A percentile compares a stretch with the other conserved stretches of the same genome.
Evolutionary conservation across 2,797 vertebrate genomes (phyloP).

Genomic region (Pteropus rufus): DNA sequence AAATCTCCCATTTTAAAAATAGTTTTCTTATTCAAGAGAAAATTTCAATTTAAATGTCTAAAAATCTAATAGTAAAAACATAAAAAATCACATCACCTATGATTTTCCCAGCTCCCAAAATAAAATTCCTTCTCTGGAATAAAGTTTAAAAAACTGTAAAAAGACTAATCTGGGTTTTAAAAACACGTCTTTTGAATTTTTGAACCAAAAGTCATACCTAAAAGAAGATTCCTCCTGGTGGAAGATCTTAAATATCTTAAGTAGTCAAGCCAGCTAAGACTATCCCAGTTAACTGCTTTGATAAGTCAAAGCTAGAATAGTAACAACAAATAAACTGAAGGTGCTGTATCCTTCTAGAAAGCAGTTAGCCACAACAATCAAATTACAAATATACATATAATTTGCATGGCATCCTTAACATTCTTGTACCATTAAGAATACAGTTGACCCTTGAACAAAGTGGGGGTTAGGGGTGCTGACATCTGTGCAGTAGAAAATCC

Average conservation of each 20-base stretch:
- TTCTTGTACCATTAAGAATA: not conserved
- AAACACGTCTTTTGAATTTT: not conserved
- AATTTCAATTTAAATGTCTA: conserved; percentile 17
- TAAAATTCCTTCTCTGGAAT: conserved; percentile 45
- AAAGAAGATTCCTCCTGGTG: not conserved
- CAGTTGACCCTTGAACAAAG: not conserved
- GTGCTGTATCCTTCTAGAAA: not conserved
- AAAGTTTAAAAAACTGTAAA: conserved; percentile 48
- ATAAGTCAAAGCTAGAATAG: not conserved
- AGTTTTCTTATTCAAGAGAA: conserved; percentile 37
- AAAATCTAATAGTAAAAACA: conserved; percentile 32
- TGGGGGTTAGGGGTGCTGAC: not conserved
- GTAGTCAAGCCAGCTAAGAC: not conserved
- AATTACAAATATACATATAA: not conserved
- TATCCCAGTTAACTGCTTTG: not conserved
- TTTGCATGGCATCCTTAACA: not conserved
- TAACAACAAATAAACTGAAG: not conserved
- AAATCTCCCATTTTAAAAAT: conserved; percentile 25
- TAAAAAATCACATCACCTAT: not conserved
- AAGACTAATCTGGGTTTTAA: conserved; percentile 40
- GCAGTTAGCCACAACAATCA: not conserved
- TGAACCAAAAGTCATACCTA: not conserved
- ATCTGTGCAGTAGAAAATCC: not conserved
- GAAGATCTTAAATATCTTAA: conserved; percentile 19
- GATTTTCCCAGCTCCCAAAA: conserved; percentile 27